A percentile compares a stretch with the other conserved stretches of the same genome.
These are phyloP conservation scores for Drymonia ruficornis DNA, from an alignment of 2,888 invertebrate genomes.

Conservation along the genomic window DNA sequence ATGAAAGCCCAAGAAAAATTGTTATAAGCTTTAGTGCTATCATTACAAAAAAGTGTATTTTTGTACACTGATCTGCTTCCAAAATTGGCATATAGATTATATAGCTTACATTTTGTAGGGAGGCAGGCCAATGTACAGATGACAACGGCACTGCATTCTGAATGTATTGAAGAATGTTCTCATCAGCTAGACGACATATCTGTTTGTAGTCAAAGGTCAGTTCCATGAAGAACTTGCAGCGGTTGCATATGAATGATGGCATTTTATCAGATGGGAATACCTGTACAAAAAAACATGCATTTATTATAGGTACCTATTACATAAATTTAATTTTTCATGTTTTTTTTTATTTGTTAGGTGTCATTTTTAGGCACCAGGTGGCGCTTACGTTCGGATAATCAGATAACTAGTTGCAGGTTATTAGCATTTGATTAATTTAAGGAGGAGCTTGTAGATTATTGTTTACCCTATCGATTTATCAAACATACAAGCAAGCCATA, in stretches of 20 bases:
- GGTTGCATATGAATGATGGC: slow-evolving; percentile 89
- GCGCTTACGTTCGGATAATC: slow-evolving; percentile 25
- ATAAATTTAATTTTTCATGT: not conserved
- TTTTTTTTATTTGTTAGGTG: not conserved
- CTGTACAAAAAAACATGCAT: slow-evolving; percentile 49
- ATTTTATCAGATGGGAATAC: slow-evolving; percentile 88
- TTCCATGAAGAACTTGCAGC: slow-evolving; percentile 88
- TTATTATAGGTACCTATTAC: no score
- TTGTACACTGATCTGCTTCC: not conserved
- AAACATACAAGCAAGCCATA: not conserved
- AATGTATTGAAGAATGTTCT: slow-evolving; percentile 87
- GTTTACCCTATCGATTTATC: not conserved
- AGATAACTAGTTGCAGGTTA: no score
- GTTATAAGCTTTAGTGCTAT: no score
- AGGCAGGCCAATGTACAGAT: slow-evolving; percentile 75
- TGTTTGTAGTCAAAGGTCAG: slow-evolving; percentile 90
- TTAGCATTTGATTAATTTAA: no score
- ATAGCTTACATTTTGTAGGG: slow-evolving; percentile 67
- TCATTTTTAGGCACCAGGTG: slow-evolving; percentile 33
- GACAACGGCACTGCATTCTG: slow-evolving; percentile 86
- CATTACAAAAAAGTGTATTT: no score
- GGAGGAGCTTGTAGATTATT: not conserved
- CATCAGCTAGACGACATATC: slow-evolving; percentile 90
- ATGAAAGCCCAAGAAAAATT: no score
- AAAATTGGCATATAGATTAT: not conserved